These are phyloP conservation scores for Drosophila jambulina DNA, from an alignment of 1,140 invertebrate genomes.

Conservation along the genomic window DNA sequence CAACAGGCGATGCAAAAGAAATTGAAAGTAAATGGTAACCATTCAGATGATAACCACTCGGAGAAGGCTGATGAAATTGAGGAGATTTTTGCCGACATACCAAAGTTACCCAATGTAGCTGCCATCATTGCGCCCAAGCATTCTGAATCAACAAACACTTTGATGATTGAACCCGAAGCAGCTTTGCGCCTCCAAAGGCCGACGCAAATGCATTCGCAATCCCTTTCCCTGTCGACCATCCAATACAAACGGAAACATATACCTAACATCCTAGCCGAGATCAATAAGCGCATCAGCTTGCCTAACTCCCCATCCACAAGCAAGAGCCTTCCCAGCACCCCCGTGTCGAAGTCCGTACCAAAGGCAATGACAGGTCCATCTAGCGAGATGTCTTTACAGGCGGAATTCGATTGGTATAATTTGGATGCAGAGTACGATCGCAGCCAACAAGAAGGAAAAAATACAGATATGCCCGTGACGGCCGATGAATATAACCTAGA, in stretches of 20 bases:
- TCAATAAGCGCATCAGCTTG: conserved; percentile 73
- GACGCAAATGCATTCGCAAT: conserved; percentile 2
- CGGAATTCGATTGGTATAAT: conserved; percentile 85
- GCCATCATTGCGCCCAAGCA: conserved; percentile 86
- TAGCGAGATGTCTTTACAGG: conserved; percentile 68
- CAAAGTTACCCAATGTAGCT: conserved; percentile 86
- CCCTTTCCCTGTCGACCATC: background rate
- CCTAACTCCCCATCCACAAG: conserved; percentile 64
- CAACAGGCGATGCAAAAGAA: too few species aligned
- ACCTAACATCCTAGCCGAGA: conserved; percentile 76
- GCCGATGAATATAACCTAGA: conserved; percentile 83
- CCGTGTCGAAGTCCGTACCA: conserved; percentile 33
- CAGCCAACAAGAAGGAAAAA: conserved; percentile 18
- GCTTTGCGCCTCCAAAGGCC: conserved; percentile 20
- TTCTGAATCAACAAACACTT: conserved; percentile 39
- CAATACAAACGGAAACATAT: conserved; percentile 75
- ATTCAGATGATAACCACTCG: conserved; percentile 59
- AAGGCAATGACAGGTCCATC: conserved; percentile 31
- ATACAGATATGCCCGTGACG: conserved; percentile 6
- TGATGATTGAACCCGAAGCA: conserved; percentile 63
- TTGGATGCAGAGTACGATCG: conserved; percentile 83
- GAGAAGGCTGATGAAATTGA: conserved; percentile 83
- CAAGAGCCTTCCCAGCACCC: conserved; percentile 38
- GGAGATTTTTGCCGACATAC: conserved; percentile 85
- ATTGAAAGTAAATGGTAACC: background rate